Percentiles rank a stretch among this genome's conserved stretches.
Evolutionary conservation across 2,113 vertebrate genomes (phyloP).

Genomic region (Thamnophis sirtalis): DNA sequence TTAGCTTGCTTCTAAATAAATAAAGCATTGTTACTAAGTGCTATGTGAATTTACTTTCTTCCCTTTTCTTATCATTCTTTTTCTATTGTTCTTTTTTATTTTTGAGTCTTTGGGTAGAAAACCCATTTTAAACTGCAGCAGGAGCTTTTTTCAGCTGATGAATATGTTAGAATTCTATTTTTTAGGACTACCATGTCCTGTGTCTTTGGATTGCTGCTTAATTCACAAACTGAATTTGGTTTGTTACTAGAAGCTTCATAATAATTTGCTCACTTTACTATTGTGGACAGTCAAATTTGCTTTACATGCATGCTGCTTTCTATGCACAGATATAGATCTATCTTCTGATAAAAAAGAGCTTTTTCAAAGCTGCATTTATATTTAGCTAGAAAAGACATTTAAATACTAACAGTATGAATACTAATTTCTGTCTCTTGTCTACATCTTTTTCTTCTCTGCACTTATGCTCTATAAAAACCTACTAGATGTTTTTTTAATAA

Average conservation of each 20-base stretch:
- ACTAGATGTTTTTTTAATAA: not conserved
- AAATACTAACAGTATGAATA: constrained; percentile 34
- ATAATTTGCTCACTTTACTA: not conserved
- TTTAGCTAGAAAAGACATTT: not conserved
- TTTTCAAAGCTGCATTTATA: not conserved
- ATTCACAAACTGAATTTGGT: not conserved
- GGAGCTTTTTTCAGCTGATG: not conserved
- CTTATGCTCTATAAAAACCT: constrained; percentile 1
- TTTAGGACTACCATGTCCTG: not conserved
- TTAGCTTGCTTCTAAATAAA: not conserved
- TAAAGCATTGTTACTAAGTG: not conserved
- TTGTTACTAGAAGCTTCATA: not conserved
- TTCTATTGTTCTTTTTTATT: not conserved
- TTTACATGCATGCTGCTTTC: not conserved
- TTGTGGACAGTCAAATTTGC: not conserved
- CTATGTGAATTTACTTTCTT: not conserved
- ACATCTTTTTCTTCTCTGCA: constrained; percentile 2
- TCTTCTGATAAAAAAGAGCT: not conserved
- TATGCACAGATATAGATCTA: not conserved
- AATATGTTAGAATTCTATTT: not conserved
- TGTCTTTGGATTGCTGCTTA: not conserved
- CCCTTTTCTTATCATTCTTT: not conserved
- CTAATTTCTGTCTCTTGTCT: constrained; percentile 41
- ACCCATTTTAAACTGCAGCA: not conserved
- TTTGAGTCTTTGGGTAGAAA: not conserved